These are phyloP conservation scores for Hypsopygia costalis DNA, from an alignment of 2,888 invertebrate species.

Conservation along the genomic window DNA sequence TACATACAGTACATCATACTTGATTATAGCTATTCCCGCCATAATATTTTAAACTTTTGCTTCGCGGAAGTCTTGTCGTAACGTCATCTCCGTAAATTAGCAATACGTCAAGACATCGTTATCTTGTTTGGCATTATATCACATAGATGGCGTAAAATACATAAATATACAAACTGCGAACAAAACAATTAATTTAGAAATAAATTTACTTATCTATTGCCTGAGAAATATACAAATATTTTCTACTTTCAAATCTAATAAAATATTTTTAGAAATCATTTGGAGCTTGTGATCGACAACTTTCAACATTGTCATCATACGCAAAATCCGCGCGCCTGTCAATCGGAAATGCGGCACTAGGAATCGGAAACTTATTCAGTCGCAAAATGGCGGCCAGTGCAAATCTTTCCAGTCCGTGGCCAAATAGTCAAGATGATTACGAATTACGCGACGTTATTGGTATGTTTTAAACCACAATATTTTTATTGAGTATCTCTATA, in stretches of 20 bases:
- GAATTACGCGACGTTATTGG: constrained; percentile 96
- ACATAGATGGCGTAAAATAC: too few species aligned
- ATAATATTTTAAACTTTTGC: too few species aligned
- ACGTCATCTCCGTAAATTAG: too few species aligned
- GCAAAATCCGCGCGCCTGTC: constrained; percentile 60
- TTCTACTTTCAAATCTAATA: constrained; percentile 12
- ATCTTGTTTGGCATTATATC: too few species aligned
- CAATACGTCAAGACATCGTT: too few species aligned
- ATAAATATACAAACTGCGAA: too few species aligned
- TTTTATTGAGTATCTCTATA: constrained; percentile 1
- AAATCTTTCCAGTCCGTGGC: constrained; percentile 84
- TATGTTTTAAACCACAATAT: constrained; percentile 61
- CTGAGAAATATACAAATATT: too few species aligned
- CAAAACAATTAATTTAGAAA: too few species aligned
- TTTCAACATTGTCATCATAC: constrained; percentile 51
- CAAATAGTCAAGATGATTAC: constrained; percentile 95
- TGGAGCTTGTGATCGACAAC: constrained; percentile 45
- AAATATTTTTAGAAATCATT: constrained; percentile 44
- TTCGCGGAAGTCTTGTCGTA: too few species aligned
- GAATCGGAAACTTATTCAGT: constrained; percentile 54
- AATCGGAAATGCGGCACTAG: constrained; percentile 41
- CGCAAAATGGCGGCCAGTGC: constrained; percentile 63
- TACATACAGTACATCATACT: too few species aligned
- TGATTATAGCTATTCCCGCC: too few species aligned
- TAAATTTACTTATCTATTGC: too few species aligned